Base-by-base conservation (phyloP, 2,113 vertebrate genomes). In the Ramphastos sulfuratus region DNA sequence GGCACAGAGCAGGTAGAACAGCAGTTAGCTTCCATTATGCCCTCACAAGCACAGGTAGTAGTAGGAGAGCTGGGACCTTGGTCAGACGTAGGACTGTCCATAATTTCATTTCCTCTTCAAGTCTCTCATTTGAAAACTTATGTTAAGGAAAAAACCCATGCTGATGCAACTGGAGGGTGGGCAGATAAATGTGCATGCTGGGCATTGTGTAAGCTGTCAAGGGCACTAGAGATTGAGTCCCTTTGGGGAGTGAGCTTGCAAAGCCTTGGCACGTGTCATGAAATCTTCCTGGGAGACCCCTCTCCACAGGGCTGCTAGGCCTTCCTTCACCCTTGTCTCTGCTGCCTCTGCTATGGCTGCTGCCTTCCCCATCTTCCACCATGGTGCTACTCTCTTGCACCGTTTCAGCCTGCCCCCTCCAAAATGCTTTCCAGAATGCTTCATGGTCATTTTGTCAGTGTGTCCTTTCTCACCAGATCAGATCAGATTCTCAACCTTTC, bases 401-500 rank as follows among this genome's bases (percentile, higher is more conserved):
- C 6, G 7, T 74, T 44, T 58, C 79, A 81, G 17, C 30, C 59
- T 77, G n/a, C 78, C 60, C 21, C 33, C 60, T 82, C 50, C 56
- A 59, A 33, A 30, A 46, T 80, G 37, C 48, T 93, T 92, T 69
- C 76, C 24, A 55, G 69, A 5, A 66, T 73, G 44, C 82, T 87
- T 77, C 25, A 27, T 61, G 27, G 48, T 89, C 23, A 25, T 91
- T 94, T 87, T 85, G 60, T 69, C 59, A 55, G 44, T 15, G 42
- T 85, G 80, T 58, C 61, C 77, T 73, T 90, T 83, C 70, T 89
- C 76, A 64, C 74, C 64, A 75, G 63, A 60, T 77, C 71, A 75
- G 70, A 60, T 85, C 84, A 87, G 82, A 70, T 58, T 91, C 82
- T 70, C 66, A 77, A 76, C 35, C 66, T 73, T 93, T 91, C 82